phyloP scores from a whole-genome alignment of 2,888 invertebrate genomes.

The Clanis bilineata region DNA sequence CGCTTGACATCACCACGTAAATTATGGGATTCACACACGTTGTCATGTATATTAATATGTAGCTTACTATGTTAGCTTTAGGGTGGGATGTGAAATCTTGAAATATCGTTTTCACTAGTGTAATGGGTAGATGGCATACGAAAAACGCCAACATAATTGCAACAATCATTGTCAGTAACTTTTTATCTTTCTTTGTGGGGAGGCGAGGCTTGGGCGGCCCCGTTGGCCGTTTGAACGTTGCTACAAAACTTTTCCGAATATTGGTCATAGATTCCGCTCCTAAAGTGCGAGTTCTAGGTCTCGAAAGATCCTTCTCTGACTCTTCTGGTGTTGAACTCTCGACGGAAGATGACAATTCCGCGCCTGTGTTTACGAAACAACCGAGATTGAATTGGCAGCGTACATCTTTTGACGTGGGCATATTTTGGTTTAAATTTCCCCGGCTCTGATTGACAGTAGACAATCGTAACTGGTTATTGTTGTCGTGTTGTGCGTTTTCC shows the following conservation, averaged over 20 bases:
- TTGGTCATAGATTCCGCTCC: slow-evolving; percentile 44
- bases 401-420: not conserved
- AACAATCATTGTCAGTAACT: slow-evolving; percentile 92
- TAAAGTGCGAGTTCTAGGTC: slow-evolving; percentile 39
- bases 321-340: slow-evolving; percentile 50
- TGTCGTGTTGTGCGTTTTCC: slow-evolving; percentile 47
- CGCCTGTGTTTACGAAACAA: slow-evolving; percentile 41
- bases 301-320: slow-evolving; percentile 51
- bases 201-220: slow-evolving; percentile 79
- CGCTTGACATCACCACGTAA: slow-evolving; percentile 96
- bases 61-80: slow-evolving; percentile 89
- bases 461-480: not conserved
- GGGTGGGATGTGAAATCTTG: slow-evolving; percentile 83
- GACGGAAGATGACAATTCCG: slow-evolving; percentile 49
- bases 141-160: slow-evolving; percentile 95
- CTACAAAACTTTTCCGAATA: slow-evolving; percentile 51
- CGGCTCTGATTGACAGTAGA: not conserved
- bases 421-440: slow-evolving; percentile 5
- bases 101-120: slow-evolving; percentile 90
- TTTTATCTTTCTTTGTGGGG: slow-evolving; percentile 88
- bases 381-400: slow-evolving; percentile 24
- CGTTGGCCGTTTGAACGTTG: slow-evolving; percentile 57
- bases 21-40: slow-evolving; percentile 95
- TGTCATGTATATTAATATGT: slow-evolving; percentile 91
- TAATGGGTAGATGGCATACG: slow-evolving; percentile 95